Conservation (phyloP, 1,140 invertebrate genomes). For the Armadillidium nasatum region DNA sequence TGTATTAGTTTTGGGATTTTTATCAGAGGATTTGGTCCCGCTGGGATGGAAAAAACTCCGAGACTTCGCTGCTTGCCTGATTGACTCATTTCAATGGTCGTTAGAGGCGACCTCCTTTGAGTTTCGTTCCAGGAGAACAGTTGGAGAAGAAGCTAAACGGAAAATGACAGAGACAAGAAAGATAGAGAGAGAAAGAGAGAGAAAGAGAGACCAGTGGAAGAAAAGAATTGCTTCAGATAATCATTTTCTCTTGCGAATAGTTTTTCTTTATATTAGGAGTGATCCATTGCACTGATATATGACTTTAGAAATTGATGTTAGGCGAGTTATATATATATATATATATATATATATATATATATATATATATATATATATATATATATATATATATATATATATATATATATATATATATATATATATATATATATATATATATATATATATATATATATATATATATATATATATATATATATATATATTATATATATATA, state of each 20-base stretch:
- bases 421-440: slow-evolving; percentile 22
- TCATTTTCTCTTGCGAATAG: slow-evolving; percentile 7
- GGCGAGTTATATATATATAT: slow-evolving; percentile 20
- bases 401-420: background rate
- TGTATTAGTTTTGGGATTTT: slow-evolving; percentile 25
- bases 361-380: background rate
- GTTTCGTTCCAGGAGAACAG: background rate
- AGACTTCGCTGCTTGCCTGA: background rate
- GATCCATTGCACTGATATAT: background rate
- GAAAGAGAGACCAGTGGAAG: background rate
- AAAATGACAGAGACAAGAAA: background rate
- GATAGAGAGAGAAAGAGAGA: background rate
- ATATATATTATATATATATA: slow-evolving; percentile 19
- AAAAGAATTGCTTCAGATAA: slow-evolving; percentile 4
- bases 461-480: background rate
- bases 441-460: background rate
- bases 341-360: slow-evolving; percentile 21
- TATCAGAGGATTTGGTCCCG: slow-evolving; percentile 6
- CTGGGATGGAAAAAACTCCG: background rate
- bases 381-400: slow-evolving; percentile 21
- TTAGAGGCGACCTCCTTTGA: background rate
- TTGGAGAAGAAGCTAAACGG: background rate
- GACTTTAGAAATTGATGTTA: background rate
- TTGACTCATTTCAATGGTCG: slow-evolving; percentile 16
- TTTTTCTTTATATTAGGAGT: slow-evolving; percentile 8